Evolutionary conservation across 2,888 invertebrate genomes (phyloP).

Genomic region (Chesias legatella): DNA sequence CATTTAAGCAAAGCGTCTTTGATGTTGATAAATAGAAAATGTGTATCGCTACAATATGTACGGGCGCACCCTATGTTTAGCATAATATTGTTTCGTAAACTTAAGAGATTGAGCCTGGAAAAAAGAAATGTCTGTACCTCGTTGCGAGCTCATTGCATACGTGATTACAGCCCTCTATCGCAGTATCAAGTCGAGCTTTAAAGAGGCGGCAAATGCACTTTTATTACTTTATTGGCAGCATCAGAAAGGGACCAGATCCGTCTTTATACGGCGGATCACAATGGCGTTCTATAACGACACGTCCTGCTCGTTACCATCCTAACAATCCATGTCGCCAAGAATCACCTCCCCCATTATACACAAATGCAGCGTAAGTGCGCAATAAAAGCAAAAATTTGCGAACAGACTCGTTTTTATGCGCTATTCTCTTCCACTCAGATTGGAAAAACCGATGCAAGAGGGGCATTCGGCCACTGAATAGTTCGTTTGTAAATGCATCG

Average conservation of each 20-base stretch:
- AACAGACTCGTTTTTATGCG: slow-evolving; percentile 23
- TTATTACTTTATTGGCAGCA: slow-evolving; percentile 62
- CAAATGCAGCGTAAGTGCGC: slow-evolving; percentile 47
- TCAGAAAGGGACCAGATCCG: slow-evolving; percentile 57
- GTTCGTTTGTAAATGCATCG: slow-evolving; percentile 27
- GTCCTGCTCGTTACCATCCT: slow-evolving; percentile 59
- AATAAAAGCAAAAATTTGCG: slow-evolving; percentile 54
- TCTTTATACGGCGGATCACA: slow-evolving; percentile 64
- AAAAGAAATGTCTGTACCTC: slow-evolving; percentile 19
- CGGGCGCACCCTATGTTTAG: slow-evolving; percentile 6
- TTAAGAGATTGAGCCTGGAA: slow-evolving; percentile 13
- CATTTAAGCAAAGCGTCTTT: slow-evolving; percentile 12
- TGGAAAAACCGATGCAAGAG: slow-evolving; percentile 19
- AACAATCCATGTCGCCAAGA: slow-evolving; percentile 56
- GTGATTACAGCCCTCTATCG: slow-evolving; percentile 20
- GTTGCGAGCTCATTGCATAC: slow-evolving; percentile 17
- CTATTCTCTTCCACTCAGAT: slow-evolving; percentile 17
- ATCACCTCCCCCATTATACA: slow-evolving; percentile 60
- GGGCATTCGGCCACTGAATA: slow-evolving; percentile 22
- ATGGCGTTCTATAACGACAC: slow-evolving; percentile 66
- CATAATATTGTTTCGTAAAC: slow-evolving; percentile 13
- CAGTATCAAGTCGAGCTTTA: slow-evolving; percentile 13
- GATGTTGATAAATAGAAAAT: slow-evolving; percentile 15
- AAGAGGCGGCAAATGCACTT: slow-evolving; percentile 46
- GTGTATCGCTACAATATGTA: slow-evolving; percentile 12